Evolutionary conservation across 2,113 vertebrate species (phyloP), one percentile per base, ranked within the genome.

Genomic region (Psittacara wagleri): DNA sequence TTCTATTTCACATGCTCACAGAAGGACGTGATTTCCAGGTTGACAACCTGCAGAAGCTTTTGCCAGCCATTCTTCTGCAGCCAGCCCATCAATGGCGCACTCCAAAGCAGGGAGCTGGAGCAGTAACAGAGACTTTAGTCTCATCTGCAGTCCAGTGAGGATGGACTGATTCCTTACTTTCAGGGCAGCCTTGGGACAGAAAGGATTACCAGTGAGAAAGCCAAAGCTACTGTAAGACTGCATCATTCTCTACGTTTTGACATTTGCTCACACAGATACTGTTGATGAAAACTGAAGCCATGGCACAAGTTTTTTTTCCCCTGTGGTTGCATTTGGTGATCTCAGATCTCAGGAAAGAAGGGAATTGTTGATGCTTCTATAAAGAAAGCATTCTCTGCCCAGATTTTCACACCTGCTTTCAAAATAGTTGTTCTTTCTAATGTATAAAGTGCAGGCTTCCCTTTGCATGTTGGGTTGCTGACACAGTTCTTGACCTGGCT

Each of bases 391-490:
- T 37, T 57, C 9, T 13, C 33, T 77, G 27, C 23, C 23, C n/a
- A 43, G 39, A 24, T 62, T 52, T 51, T 80, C 62, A 61, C 35
- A 43, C 15, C 19, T 17, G 13, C 57, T 73, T 73, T 64, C 28
- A 18, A 29, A 46, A 37, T 8, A 20, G 4, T n/a, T 28, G 10
- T 18, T 57, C 13, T 29, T 62, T 37, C 33, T 31, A 19, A 12
- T 4, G 43, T 8, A 11, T 17, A 16, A 0, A 0, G 4, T 25
- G 25, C 41, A 18, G 7, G 9, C 68, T 78, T 59, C 23, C 51
- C 39, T 59, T 19, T 37, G 20, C 1, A 3, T 20, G 25, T 39
- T n/a, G 4, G 11, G 44, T 16, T n/a, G n/a, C 4, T 59, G 48
- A 31, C 28, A 41, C 33, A 48, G 2, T 51, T 43, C 62, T 39